phyloP scores from a whole-genome alignment of 2,888 invertebrate genomes.

The Mythimna pallens region DNA sequence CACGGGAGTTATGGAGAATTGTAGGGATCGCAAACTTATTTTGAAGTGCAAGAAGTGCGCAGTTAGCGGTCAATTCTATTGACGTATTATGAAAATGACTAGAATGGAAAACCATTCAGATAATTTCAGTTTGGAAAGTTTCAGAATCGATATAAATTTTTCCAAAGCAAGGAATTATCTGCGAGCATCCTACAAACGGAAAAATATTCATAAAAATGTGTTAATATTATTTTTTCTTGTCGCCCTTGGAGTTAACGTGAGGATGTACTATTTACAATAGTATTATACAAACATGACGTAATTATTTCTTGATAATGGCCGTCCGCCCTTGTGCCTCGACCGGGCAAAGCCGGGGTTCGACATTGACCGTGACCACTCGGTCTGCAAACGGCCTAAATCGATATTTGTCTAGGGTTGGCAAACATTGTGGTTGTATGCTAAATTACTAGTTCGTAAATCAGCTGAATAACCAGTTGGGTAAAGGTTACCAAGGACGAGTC shows the following conservation, averaged over 20 bases:
- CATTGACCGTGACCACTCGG: slow-evolving; percentile 68
- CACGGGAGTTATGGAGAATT: background rate
- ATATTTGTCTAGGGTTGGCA: slow-evolving; percentile 61
- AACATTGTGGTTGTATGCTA: slow-evolving; percentile 11
- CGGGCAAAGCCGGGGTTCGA: slow-evolving; percentile 40
- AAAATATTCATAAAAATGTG: background rate
- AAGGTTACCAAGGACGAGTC: slow-evolving; percentile 19
- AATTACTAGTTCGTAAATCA: slow-evolving; percentile 13
- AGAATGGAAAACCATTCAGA: background rate
- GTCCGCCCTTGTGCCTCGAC: slow-evolving; percentile 46
- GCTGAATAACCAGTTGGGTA: slow-evolving; percentile 11
- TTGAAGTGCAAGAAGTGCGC: background rate
- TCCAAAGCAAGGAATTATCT: background rate
- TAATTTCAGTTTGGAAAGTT: background rate
- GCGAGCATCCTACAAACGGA: background rate
- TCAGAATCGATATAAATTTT: background rate
- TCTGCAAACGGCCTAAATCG: slow-evolving; percentile 64
- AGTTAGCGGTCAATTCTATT: background rate
- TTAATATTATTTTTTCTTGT: slow-evolving; percentile 1
- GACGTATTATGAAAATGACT: background rate
- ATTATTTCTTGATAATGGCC: slow-evolving; percentile 30
- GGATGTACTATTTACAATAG: slow-evolving; percentile 29
- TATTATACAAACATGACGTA: slow-evolving; percentile 27
- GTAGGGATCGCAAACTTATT: background rate
- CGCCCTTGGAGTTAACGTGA: slow-evolving; percentile 23